Base-by-base conservation (phyloP, 2,888 invertebrate genomes). In the Amphipyra berbera region DNA sequence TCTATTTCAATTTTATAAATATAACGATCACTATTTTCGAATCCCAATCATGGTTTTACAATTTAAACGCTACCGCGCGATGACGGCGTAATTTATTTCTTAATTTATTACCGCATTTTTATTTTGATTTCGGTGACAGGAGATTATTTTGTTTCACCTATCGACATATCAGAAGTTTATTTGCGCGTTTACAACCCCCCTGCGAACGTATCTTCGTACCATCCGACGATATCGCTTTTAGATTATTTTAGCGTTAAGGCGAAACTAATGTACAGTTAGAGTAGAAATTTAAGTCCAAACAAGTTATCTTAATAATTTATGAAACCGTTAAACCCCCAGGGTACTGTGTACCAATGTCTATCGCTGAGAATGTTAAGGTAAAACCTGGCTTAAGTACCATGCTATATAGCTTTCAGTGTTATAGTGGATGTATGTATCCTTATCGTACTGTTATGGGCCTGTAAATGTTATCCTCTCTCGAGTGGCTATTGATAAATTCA, bases 181-280 rank as follows among this genome's bases (percentile, higher is more conserved):
- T 90, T 93, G 93, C 94, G 92, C 91, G 90, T 87, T 87, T 82
- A 85, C 83, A 83, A n/a, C 73, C 86, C 78, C 77, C 82, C 86
- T 90, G 89, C 88, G 88, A 88, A 88, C 64, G 61, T 80, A 84
- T 84, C 85, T 81, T 82, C 85, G 82, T 87, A 88, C 86, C 90
- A 90, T 91, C 91, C 89, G 91, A 92, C 87, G 90, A 94, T 94
- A 94, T 94, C 93, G 93, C 87, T 90, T 90, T 89, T 94, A 95
- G 95, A 94, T 95, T 95, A 95, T 94, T 95, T 95, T 95, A 95
- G 95, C 92, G 83, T 93, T 95, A 95, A 95, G 95, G 95, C 95
- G 95, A 95, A 95, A 95, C 95, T 95, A 95, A 95, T 95, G 95
- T 95, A 95, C 95, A 95, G 95, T 95, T 95, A 95, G 94, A 95